These are phyloP conservation scores for Lagorchestes hirsutus DNA, from an alignment of 2,797 vertebrate genomes.

Conservation along the genomic window DNA sequence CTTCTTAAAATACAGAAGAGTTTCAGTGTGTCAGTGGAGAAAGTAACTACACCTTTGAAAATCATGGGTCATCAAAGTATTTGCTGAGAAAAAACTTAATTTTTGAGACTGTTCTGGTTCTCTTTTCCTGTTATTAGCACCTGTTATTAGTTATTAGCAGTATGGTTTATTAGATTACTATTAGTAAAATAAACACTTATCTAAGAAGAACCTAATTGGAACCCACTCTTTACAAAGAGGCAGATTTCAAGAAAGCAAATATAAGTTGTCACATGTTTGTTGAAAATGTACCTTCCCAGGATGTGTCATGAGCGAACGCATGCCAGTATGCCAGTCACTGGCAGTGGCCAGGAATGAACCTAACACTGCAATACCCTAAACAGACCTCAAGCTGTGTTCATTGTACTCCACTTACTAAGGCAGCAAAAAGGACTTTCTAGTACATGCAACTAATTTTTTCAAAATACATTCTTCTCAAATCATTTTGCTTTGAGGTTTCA, in stretches of 20 bases:
- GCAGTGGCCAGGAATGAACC: background rate
- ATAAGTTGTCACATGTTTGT: background rate
- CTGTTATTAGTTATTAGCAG: too few relatives aligned
- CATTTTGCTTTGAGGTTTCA: constrained; percentile 27
- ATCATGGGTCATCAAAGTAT: background rate
- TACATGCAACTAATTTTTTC: background rate
- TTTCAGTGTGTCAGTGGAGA: background rate
- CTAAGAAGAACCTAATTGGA: background rate
- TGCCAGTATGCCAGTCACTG: background rate
- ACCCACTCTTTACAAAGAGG: background rate
- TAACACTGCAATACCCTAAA: background rate
- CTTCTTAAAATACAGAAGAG: background rate
- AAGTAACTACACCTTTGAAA: background rate
- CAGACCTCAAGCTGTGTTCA: background rate
- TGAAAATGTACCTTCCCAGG: background rate
- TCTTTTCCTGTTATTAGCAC: background rate
- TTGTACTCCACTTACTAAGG: background rate
- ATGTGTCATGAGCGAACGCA: background rate
- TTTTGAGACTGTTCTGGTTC: too few relatives aligned
- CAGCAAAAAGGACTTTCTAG: background rate
- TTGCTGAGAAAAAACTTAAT: background rate
- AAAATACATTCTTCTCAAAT: background rate
- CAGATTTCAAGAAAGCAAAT: background rate
- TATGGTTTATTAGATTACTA: background rate
- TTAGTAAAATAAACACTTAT: background rate